Base-by-base conservation (phyloP, 2,888 invertebrate genomes). In the Bimastos eiseni region DNA sequence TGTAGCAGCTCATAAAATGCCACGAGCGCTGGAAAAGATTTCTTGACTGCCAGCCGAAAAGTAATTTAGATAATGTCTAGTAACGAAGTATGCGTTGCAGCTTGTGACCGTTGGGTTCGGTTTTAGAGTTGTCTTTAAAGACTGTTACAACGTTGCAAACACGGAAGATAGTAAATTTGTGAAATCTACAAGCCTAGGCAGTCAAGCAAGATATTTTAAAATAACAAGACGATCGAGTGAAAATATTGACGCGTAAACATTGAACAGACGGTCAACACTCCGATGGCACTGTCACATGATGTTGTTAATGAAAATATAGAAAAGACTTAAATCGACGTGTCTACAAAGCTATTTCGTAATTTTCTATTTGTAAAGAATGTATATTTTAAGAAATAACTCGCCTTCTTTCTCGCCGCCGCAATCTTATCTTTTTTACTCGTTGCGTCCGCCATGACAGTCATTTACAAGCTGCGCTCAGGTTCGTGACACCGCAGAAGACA, bases 391-490 rank as follows among this genome's bases (percentile, higher is more conserved):
- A 33, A 70, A 70, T 19, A 33, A 89, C 33, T 90, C 90, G 92
- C 92, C 91, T 91, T 92, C 91, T 92, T 92, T 89, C 91, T 91
- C 34, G 92, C 92, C 44, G 92, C 92, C 41, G 92, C 92, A 19
- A 92, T 89, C 90, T 92, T 92, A 44, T 92, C 91, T 90, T 92
- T 92, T 90, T 91, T 92, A 70, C 90, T 91, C 44, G 92, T 89
- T 37, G 70, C 89, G 92, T 92, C 92, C 55, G 92, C 92, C 92
- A 92, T 92, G 90, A 84, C 36, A 89, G 55, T 36, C 36, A 55
- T 89, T 70, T 70, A 44, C 41, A 38, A 89, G 49, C 33, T 89
- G 33, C 49, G 41, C 49, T 89, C 38, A 88, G 30, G 24, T 36
- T 30, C 36, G 38, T 37, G 88, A 88, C 88, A 38, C 38, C 38